Evolutionary conservation across 2,113 vertebrate species (phyloP).

Genomic region (Python bivittatus): DNA sequence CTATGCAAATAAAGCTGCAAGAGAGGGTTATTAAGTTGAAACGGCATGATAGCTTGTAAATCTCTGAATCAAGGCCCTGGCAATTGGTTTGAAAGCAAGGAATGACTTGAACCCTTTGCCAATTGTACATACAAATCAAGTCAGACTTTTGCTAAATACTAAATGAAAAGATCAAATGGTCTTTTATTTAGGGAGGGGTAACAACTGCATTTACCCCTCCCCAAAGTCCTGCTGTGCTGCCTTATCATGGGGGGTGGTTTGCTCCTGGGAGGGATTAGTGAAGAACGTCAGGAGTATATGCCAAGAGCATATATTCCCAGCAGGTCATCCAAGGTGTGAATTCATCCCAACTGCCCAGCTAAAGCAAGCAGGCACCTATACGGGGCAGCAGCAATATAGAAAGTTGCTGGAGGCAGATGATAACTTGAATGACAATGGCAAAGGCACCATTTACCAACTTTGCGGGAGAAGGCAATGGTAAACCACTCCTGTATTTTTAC

Average conservation of each 20-base stretch:
- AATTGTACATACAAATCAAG: slow-evolving; percentile 15
- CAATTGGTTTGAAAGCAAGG: slow-evolving; percentile 8
- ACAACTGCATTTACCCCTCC: not conserved
- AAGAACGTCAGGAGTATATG: not conserved
- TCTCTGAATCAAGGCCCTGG: slow-evolving; percentile 20
- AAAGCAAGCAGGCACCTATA: not conserved
- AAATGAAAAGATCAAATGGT: slow-evolving; percentile 27
- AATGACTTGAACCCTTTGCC: slow-evolving; percentile 44
- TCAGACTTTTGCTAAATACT: slow-evolving; percentile 1
- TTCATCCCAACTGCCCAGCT: not conserved
- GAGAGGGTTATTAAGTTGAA: slow-evolving; percentile 45
- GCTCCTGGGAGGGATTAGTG: not conserved
- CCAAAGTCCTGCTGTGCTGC: not conserved
- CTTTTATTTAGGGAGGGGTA: not conserved
- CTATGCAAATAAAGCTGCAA: slow-evolving; percentile 10
- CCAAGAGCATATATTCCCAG: not conserved
- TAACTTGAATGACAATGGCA: not conserved
- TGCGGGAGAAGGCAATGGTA: not conserved
- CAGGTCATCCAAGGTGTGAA: not conserved
- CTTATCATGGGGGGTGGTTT: not conserved
- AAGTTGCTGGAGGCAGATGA: not conserved
- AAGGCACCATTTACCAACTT: not conserved
- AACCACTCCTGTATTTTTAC: not conserved
- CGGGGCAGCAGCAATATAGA: not conserved
- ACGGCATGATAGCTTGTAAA: not conserved